A percentile compares a stretch with the other conserved stretches of the same genome.
These are phyloP conservation scores for Allolobophora icterica DNA, from an alignment of 2,888 invertebrate genomes.

Conservation along the genomic window DNA sequence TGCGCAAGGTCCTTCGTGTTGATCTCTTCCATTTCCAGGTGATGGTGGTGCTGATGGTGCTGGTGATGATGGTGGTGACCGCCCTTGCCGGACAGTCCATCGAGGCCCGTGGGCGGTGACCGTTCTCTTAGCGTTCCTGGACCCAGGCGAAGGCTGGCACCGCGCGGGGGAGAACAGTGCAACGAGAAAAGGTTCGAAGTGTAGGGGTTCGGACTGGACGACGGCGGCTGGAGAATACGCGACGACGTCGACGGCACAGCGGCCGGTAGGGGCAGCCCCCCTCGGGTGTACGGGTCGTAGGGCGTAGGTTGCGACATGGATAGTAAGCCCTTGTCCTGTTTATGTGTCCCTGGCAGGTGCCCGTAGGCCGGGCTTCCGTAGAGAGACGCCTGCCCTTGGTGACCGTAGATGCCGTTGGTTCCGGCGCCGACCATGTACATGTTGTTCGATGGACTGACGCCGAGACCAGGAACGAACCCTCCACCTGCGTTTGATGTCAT, in stretches of 20 bases:
- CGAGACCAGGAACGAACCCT: background rate
- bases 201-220: slow-evolving; percentile 34
- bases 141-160: background rate
- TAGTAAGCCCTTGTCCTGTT: background rate
- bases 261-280: slow-evolving; percentile 50
- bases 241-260: slow-evolving; percentile 44
- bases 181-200: slow-evolving; percentile 25
- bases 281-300: slow-evolving; percentile 77
- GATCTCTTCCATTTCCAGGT: slow-evolving; percentile 80
- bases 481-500: background rate
- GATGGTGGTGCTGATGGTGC: slow-evolving; percentile 46
- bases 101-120: background rate
- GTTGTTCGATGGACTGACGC: background rate
- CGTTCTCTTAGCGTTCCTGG: background rate
- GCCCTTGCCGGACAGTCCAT: slow-evolving; percentile 20
- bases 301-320: slow-evolving; percentile 66
- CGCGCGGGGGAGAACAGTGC: slow-evolving; percentile 1
- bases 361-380: slow-evolving; percentile 21
- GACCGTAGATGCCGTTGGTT: slow-evolving; percentile 31
- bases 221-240: slow-evolving; percentile 53
- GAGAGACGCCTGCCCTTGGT: background rate
- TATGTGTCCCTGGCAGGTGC: background rate
- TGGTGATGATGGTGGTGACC: slow-evolving; percentile 23
- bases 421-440: slow-evolving; percentile 52
- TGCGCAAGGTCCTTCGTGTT: slow-evolving; percentile 98